Conservation (phyloP, 2,888 invertebrate genomes). For the Alentia gelatinosa region DNA sequence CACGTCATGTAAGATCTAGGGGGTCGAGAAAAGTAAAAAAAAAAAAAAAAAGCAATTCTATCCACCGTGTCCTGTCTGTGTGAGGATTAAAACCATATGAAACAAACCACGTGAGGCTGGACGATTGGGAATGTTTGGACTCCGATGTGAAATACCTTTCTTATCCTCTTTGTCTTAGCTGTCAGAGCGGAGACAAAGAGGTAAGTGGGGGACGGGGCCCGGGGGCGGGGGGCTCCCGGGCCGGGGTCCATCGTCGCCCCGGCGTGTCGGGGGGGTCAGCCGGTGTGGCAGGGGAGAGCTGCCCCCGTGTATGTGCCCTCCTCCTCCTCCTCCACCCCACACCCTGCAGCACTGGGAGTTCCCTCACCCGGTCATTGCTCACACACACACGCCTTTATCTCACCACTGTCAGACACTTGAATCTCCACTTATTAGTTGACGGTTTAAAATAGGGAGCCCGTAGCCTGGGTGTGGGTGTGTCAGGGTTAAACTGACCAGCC, state of each 20-base stretch:
- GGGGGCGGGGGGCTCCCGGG: neutral
- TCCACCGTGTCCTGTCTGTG: neutral
- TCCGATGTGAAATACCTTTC: neutral
- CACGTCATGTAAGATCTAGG: no score
- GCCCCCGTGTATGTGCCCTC: neutral
- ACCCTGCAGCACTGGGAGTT: no score
- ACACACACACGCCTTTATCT: neutral
- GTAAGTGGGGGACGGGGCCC: neutral
- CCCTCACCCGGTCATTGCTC: slow-evolving; percentile 7
- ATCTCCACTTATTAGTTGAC: neutral
- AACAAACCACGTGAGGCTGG: neutral
- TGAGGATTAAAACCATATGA: neutral
- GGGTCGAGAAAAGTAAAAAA: no score
- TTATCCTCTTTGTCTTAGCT: neutral
- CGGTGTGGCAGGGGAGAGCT: neutral
- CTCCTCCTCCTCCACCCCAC: neutral
- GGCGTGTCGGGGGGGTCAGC: neutral
- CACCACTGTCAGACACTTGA: slow-evolving; percentile 12
- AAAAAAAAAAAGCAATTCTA: neutral
- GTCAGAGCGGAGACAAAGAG: slow-evolving; percentile 2
- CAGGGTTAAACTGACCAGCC: slow-evolving; percentile 26
- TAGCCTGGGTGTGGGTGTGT: neutral
- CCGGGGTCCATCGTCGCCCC: neutral
- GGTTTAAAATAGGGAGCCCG: neutral
- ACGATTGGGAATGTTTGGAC: neutral